Conservation (phyloP, 2,113 vertebrate species). For the Phylloscopus trochiloides region DNA sequence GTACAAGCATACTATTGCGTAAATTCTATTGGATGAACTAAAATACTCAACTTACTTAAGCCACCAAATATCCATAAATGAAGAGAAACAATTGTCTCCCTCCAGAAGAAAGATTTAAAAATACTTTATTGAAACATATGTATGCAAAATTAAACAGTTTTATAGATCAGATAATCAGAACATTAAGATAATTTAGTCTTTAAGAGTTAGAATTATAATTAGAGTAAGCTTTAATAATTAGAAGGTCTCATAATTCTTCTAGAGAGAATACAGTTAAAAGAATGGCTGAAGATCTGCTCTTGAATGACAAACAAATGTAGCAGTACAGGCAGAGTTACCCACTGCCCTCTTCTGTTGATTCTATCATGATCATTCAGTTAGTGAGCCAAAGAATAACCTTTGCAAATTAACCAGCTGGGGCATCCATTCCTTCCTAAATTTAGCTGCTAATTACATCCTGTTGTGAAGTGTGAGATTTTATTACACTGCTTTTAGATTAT, state of each 20-base stretch:
- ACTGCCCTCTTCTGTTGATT: not conserved
- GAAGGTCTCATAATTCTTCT: not conserved
- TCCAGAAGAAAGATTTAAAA: not conserved
- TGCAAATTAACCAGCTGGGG: not conserved
- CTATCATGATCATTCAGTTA: not conserved
- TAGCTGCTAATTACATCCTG: not conserved
- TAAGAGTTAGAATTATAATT: not conserved
- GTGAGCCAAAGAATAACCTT: not conserved
- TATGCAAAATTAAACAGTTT: not conserved
- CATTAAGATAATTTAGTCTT: not conserved
- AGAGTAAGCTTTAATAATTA: not conserved
- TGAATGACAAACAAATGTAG: not conserved
- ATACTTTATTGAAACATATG: not conserved
- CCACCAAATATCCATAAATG: not conserved
- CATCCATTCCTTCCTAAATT: not conserved
- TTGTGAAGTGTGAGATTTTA: not conserved
- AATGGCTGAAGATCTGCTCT: not conserved
- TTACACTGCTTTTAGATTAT: not conserved
- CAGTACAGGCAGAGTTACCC: not conserved
- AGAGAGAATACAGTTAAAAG: not conserved
- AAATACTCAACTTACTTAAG: not conserved
- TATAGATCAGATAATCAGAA: not conserved
- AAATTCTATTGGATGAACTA: not conserved
- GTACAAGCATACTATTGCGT: not conserved
- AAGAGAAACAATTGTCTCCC: not conserved